Evolutionary conservation across 2,888 invertebrate species (phyloP), one percentile per base, ranked within the genome.

Genomic region (Hoplodrina ambigua): DNA sequence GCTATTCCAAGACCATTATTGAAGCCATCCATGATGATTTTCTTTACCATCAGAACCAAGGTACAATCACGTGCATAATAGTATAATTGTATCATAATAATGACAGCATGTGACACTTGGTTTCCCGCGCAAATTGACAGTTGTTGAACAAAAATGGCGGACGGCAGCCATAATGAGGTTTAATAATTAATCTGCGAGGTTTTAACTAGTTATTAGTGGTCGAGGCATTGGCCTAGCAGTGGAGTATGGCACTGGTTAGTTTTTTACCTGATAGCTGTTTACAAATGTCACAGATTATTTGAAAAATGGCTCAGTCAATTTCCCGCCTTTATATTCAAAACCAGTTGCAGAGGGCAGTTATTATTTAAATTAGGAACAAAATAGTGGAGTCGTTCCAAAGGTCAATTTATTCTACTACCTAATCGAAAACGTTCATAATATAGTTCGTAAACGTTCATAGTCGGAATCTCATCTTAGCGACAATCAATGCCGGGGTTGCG

Each of bases 101-200:
- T 63, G 58, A 72, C 69, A 69, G 62, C 81, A 37, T 72, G 80
- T 85, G 87, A 87, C 86, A 85, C 81, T 73, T 76, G 80, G 82
- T 67, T 86, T 85, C 81, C 79, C 80, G 73, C 75, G 80, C 57
- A 83, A 86, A 86, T 87, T 81, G 82, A 75, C 74, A 77, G 67
- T 73, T 65, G 67, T 20, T 49, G 10, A 25, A 19, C 69, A n/a
- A 59, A 75, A 81, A 84, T 82, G 72, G 76, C 82, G 37, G 72
- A 49, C 66, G 33, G 60, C 49, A 15, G 41, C 33, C 57, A 19
- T 75, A 81, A 83, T 84, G 68, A 69, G 72, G 37, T 56, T 64
- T 78, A 67, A 72, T 81, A 46, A 67, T 78, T 63, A 71, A 78
- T 70, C 64, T 65, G 54, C 8, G 53, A 50, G 53, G 17, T 68